A percentile compares a stretch with the other conserved stretches of the same genome.
phyloP scores from a whole-genome alignment of 1,140 invertebrate genomes.

The Neodiprion lecontei region DNA sequence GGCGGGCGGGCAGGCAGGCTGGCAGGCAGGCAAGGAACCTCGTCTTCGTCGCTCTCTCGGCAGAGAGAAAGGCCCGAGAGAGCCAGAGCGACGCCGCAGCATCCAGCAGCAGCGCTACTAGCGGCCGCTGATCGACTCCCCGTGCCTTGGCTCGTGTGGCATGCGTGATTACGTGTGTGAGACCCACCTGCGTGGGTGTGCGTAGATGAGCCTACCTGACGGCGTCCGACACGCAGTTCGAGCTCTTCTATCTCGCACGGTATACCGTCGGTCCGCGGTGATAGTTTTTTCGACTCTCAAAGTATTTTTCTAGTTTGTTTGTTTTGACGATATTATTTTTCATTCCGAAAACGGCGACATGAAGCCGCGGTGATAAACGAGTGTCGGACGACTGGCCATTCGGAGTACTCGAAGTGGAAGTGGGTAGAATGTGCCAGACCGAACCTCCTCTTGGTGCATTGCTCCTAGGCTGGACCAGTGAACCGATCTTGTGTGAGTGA shows the following conservation, averaged over 20 bases:
- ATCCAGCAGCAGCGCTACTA: constrained; percentile 63
- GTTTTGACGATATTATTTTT: too few relatives aligned
- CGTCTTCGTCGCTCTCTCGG: constrained; percentile 19
- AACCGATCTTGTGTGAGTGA: constrained; percentile 1
- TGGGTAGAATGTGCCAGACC: constrained; percentile 4
- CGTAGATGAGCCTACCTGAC: constrained; percentile 55
- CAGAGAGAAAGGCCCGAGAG: neutral
- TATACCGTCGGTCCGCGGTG: neutral
- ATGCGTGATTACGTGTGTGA: constrained; percentile 25
- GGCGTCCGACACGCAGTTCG: constrained; percentile 58
- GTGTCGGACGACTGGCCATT: neutral
- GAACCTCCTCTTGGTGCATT: neutral
- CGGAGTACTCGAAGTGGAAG: neutral
- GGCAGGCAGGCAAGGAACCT: neutral
- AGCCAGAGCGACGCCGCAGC: constrained; percentile 43
- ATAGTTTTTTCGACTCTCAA: neutral
- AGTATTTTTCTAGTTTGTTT: neutral
- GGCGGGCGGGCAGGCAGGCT: neutral
- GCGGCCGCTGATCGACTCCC: constrained; percentile 57
- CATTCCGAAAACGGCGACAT: neutral
- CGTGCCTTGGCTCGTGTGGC: constrained; percentile 31
- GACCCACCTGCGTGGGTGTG: constrained; percentile 50
- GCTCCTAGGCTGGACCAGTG: constrained; percentile 6
- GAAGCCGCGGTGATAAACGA: neutral
- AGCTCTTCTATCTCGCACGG: constrained; percentile 1